A percentile compares a stretch with the other conserved stretches of the same genome.
Conservation (phyloP, 2,888 invertebrate genomes). For the Gymnosoma rotundatum region DNA sequence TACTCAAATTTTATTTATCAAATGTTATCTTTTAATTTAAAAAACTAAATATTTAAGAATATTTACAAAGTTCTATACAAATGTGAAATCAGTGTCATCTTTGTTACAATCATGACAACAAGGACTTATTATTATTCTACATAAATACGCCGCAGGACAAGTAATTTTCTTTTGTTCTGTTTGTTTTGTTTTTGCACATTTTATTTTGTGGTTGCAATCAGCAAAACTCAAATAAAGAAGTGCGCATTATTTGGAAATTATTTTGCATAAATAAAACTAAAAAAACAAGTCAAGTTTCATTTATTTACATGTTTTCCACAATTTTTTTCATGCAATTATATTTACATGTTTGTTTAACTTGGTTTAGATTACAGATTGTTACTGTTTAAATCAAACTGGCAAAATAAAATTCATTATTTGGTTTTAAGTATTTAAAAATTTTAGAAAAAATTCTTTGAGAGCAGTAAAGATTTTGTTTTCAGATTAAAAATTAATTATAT, state of each 20-base stretch:
- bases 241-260: conserved; percentile 36
- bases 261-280: conserved; percentile 33
- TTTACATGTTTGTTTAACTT: neutral
- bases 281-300: too few species aligned
- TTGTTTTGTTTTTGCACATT: conserved; percentile 9
- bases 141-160: neutral
- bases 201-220: conserved; percentile 34
- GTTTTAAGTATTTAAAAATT: too few species aligned
- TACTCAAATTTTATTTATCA: too few species aligned
- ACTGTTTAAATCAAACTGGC: conserved; percentile 35
- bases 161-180: neutral
- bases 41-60: neutral
- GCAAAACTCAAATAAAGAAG: conserved; percentile 35
- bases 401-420: neutral
- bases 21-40: neutral
- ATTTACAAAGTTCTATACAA: neutral
- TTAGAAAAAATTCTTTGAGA: neutral
- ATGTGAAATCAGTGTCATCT: neutral
- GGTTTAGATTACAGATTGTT: neutral
- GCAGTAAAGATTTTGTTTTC: too few species aligned
- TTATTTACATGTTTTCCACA: too few species aligned
- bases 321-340: neutral
- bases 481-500: too few species aligned
- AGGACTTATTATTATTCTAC: neutral
- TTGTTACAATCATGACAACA: neutral